These are phyloP conservation scores for Melangyna quadrimaculata DNA, from an alignment of 2,888 invertebrate species.

Conservation along the genomic window DNA sequence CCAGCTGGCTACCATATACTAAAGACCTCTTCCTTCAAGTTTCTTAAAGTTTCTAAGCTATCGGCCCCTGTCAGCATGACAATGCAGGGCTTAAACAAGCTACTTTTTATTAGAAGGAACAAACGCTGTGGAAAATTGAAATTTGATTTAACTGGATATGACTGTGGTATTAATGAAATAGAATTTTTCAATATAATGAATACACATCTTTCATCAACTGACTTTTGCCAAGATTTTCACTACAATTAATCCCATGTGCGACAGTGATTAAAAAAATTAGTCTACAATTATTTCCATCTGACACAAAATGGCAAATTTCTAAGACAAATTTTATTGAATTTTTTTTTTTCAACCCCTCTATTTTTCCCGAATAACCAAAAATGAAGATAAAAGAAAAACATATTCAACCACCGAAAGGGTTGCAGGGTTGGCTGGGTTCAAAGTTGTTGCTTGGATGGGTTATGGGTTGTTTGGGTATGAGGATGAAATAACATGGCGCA, in stretches of 20 bases:
- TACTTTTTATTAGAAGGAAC: too few relatives aligned
- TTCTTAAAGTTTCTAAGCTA: too few relatives aligned
- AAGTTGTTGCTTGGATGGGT: neutral
- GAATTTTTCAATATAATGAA: neutral
- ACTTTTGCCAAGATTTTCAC: neutral
- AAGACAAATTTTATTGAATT: slow-evolving; percentile 22
- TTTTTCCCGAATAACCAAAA: neutral
- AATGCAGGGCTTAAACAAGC: too few relatives aligned
- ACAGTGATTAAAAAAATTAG: neutral
- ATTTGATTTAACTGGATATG: too few relatives aligned
- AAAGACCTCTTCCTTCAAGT: too few relatives aligned
- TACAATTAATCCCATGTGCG: neutral
- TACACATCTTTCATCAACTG: neutral
- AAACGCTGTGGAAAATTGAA: too few relatives aligned
- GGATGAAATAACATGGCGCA: slow-evolving; percentile 40
- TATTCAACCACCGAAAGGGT: slow-evolving; percentile 24
- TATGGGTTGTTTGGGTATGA: neutral
- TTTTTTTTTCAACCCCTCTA: neutral
- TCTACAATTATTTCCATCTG: slow-evolving; percentile 2
- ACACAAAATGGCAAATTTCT: slow-evolving; percentile 23
- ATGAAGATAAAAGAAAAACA: neutral
- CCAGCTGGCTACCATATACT: too few relatives aligned
- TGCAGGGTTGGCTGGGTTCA: neutral
- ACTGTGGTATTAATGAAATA: neutral
- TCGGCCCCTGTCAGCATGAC: too few relatives aligned